Evolutionary conservation across 2,113 vertebrate genomes (phyloP).

Genomic region (Hippocampus zosterae): DNA sequence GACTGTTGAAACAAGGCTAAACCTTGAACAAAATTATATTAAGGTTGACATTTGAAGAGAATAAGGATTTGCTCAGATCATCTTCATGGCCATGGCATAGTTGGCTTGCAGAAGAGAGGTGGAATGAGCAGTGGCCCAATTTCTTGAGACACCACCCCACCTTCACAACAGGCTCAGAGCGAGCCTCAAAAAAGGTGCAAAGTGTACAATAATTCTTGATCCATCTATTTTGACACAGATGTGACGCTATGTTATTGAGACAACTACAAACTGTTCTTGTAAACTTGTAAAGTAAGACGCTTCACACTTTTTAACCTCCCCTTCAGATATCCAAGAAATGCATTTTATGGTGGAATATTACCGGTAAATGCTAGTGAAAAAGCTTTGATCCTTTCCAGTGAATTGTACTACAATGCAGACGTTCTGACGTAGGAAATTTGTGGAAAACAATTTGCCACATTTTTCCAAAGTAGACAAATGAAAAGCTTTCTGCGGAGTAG

Average conservation of each 20-base stretch:
- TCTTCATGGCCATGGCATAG: no score
- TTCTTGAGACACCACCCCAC: no score
- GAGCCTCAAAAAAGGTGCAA: background rate
- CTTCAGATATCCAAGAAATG: constrained; percentile 42
- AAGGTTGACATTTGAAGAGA: no score
- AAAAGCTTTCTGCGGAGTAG: constrained; percentile 48
- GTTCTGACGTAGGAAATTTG: constrained; percentile 58
- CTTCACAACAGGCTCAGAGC: no score
- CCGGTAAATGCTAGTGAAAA: constrained; percentile 17
- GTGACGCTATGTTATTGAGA: background rate
- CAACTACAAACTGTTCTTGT: background rate
- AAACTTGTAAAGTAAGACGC: background rate
- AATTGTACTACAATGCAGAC: constrained; percentile 43
- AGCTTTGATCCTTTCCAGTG: constrained; percentile 37
- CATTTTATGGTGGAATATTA: constrained; percentile 29
- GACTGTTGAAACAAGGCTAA: no score
- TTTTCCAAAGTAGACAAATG: constrained; percentile 63
- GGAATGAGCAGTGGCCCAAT: no score
- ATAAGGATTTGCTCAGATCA: no score
- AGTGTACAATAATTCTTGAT: background rate
- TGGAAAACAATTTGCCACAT: constrained; percentile 54
- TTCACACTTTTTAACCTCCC: constrained; percentile 19
- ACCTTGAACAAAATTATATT: no score
- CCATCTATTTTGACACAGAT: background rate
- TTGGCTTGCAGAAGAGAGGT: no score